phyloP scores from a whole-genome alignment of 2,797 vertebrate species.

The Argentina silus region DNA sequence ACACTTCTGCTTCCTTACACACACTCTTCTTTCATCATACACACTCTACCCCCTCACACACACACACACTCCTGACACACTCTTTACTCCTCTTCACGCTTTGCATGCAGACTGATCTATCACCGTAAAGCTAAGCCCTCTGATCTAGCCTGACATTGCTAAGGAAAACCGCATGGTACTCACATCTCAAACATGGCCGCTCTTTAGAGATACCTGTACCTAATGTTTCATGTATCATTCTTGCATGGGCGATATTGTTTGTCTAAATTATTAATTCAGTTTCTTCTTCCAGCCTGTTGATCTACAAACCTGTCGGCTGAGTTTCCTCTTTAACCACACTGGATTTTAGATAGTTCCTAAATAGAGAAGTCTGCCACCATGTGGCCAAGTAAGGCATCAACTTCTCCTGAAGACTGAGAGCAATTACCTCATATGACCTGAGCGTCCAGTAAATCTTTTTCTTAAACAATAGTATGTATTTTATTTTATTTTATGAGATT shows the following conservation, averaged over 20 bases:
- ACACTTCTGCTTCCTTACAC: not conserved
- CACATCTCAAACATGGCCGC: not conserved
- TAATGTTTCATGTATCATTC: not conserved
- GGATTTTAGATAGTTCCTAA: constrained; percentile 24
- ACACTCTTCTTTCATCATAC: not conserved
- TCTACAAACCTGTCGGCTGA: not conserved
- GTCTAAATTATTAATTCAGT: not conserved
- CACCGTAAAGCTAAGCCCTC: constrained; percentile 29
- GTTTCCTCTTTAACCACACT: constrained; percentile 35
- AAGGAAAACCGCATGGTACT: not conserved
- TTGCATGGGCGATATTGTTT: constrained; percentile 26
- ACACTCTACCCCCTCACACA: not conserved
- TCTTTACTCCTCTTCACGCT: not conserved
- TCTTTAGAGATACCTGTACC: not conserved
- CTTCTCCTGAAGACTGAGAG: too few relatives aligned
- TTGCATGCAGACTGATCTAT: not conserved
- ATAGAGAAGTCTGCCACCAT: not conserved
- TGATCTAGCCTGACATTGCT: not conserved
- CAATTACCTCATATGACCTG: too few relatives aligned
- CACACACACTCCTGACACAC: not conserved
- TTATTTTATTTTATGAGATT: too few relatives aligned
- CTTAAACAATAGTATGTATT: too few relatives aligned
- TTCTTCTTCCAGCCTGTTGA: not conserved
- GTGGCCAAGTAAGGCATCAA: not conserved
- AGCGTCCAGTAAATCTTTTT: too few relatives aligned